Percentiles rank a stretch among this genome's conserved stretches.
phyloP scores from a whole-genome alignment of 2,113 vertebrate genomes.

The Epinephelus cyanopodus region DNA sequence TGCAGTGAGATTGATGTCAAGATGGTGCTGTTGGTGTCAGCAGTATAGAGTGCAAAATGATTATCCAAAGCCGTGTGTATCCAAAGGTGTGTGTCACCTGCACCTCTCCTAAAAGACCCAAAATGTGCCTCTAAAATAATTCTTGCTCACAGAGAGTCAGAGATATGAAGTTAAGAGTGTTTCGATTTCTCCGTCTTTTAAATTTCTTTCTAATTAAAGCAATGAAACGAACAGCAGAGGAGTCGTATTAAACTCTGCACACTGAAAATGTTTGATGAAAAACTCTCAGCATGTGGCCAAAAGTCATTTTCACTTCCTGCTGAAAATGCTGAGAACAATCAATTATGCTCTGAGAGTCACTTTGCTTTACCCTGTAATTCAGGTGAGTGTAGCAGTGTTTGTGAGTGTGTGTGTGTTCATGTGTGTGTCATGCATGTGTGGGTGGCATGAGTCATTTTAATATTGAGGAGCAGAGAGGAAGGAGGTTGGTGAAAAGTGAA shows the following conservation, averaged over 20 bases:
- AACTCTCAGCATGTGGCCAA: background rate
- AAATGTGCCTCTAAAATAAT: no score
- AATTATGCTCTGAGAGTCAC: constrained; percentile 29
- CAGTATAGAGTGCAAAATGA: no score
- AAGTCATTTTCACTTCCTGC: constrained; percentile 24
- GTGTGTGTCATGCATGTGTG: background rate
- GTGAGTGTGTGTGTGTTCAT: constrained; percentile 19
- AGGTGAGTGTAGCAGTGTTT: constrained; percentile 3
- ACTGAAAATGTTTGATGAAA: background rate
- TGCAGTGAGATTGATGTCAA: no score
- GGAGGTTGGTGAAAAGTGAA: background rate
- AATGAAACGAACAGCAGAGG: background rate
- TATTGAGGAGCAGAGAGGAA: background rate
- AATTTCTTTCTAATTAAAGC: background rate
- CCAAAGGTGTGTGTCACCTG: no score
- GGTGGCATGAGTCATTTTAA: constrained; percentile 40
- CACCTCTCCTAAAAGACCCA: no score
- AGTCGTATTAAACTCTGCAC: background rate
- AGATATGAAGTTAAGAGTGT: background rate
- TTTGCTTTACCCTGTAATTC: constrained; percentile 14
- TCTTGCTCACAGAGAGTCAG: background rate
- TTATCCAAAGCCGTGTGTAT: no score
- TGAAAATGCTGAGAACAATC: background rate
- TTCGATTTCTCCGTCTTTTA: background rate
- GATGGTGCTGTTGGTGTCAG: no score